Evolutionary conservation across 2,113 vertebrate genomes (phyloP), one percentile per base, ranked within the genome.

Genomic region (Coturnix japonica): DNA sequence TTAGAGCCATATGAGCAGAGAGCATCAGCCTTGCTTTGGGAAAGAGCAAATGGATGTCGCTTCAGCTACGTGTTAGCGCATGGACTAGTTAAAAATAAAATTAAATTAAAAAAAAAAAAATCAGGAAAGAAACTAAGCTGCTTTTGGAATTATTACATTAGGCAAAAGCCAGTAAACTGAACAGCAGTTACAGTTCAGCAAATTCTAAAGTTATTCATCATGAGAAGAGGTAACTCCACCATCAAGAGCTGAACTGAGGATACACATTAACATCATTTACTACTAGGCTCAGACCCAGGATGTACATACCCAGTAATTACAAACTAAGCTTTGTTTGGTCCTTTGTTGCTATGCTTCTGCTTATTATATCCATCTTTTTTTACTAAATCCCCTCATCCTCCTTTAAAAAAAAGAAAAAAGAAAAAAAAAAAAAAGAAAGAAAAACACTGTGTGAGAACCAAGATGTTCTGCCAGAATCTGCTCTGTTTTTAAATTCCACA

Each of bases 391-490:
- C 49, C 83, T 82, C 74, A 81, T 66, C 54, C 49, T 78, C 49
- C 44, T 57, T 11, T 41, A 51, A 51, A 51, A 51, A 51, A 51
- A 51, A 26, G 35, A 77, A 47, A 57, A 35, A 35, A 8, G 44
- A n/a, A 5, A 37, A 28, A 28, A 31, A 15, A 57, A 11, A 11
- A 6, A 2, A 3, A 2, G 1, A 6, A 44, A 43, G 17, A 63
- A 8, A n/a, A 61, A 5, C 47, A n/a, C 49, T 82, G 67, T 53
- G 44, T 47, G 25, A 91, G 44, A 87, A 93, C 14, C 89, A 94
- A 65, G 92, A 51, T 93, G 82, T 96, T 94, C 94, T 94, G 96
- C 92, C 96, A 96, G 89, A 77, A 85, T 79, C 78, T 59, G 70
- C 81, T 91, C 81, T 91, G 89, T 26, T 91, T 93, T 94, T 51